A percentile compares a stretch with the other conserved stretches of the same genome.
These are phyloP conservation scores for Ptilorrhoa leucosticta DNA, from an alignment of 2,113 vertebrate species.

Conservation along the genomic window DNA sequence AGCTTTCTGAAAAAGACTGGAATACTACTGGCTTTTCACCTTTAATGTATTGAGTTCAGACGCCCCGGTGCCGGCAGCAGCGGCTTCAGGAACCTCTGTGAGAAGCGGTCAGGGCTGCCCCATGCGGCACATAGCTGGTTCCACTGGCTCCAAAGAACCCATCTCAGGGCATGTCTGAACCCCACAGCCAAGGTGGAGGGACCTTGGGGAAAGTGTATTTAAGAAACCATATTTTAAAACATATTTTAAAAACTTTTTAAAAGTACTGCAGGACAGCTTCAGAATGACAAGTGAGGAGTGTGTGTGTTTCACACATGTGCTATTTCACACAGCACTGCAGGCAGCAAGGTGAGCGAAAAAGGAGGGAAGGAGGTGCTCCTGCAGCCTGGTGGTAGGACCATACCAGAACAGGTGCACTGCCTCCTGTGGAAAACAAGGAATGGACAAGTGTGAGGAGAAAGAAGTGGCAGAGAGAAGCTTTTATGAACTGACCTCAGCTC, in stretches of 20 bases:
- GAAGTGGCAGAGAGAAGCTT: background rate
- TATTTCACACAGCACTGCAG: background rate
- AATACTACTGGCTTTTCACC: background rate
- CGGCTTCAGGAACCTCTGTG: background rate
- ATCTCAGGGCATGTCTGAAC: accelerated
- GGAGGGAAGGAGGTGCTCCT: background rate
- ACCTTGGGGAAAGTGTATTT: accelerated
- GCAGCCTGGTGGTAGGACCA: background rate
- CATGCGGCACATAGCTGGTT: accelerated
- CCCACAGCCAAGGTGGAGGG: accelerated
- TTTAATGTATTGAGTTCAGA: background rate
- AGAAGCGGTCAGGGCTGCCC: background rate
- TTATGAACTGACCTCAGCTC: accelerated
- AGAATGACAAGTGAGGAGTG: background rate
- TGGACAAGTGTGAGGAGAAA: background rate
- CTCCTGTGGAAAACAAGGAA: background rate
- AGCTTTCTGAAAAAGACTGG: background rate
- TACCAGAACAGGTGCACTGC: accelerated
- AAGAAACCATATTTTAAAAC: background rate
- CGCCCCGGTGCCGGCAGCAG: accelerated
- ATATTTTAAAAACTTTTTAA: background rate
- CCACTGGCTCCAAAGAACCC: too few species aligned
- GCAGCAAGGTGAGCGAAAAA: background rate
- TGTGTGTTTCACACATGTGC: background rate
- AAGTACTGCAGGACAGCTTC: background rate